Evolutionary conservation across 2,113 vertebrate species (phyloP), one percentile per base, ranked within the genome.

Genomic region (Gobio gobio): DNA sequence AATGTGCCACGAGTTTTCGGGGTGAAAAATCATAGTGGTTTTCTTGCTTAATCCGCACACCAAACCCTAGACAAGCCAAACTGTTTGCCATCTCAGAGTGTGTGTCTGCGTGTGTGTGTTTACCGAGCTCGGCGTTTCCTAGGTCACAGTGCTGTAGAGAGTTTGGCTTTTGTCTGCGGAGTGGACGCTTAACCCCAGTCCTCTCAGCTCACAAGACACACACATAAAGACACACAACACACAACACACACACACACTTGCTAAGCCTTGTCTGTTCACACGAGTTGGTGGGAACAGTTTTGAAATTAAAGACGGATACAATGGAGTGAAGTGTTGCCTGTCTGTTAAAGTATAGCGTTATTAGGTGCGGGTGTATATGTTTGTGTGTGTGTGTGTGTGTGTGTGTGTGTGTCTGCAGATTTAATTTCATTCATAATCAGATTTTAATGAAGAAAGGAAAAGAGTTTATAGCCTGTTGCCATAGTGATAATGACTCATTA

Each of bases 181-280:
- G 86, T 89, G 86, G 86, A 89, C 88, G 88, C 88, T 89, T 89
- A 89, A 89, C 88, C 88, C 85, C 84, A 86, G 85, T 88, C 61
- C 54, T 88, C 83, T 85, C 79, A 82, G 87, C 87, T 88, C 79
- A 83, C 78, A 87, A 87, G 78, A 87, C 86, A 87, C 82, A 87
- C 61, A 83, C 56, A 84, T 47, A 56, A 56, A 56, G 51, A 56
- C 54, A 20, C 54, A 56, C 54, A 20, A 51, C 49, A 86, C 33
- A 82, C 70, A 81, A 82, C 51, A 85, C 73, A 82, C 54, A 81
- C 87, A 88, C 73, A 85, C 74, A 79, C 54, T 43, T 70, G 64
- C 83, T 83, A 75, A 89, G 86, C 83, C 70, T 70, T 87, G 88
- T 87, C 84, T 85, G 88, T 87, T 89, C 88, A 89, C 88, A 89